Percentiles rank a stretch among this genome's conserved stretches.
Conservation (phyloP, 2,113 vertebrate species). For the Alexandromys fortis region DNA sequence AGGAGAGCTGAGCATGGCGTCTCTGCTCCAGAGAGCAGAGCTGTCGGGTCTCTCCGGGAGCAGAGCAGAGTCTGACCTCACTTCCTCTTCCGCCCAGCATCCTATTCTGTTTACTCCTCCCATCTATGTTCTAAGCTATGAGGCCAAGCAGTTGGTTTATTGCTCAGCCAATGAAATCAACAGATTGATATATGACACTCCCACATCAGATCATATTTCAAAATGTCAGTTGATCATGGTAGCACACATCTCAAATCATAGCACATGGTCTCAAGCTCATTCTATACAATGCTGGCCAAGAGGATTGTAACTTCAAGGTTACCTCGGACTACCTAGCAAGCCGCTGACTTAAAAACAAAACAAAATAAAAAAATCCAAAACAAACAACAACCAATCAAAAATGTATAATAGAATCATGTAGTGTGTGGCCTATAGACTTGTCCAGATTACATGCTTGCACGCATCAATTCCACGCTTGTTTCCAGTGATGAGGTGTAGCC, state of each 20-base stretch:
- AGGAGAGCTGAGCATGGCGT: no score
- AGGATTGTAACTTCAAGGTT: background rate
- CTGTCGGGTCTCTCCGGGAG: no score
- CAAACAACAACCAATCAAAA: background rate
- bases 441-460: background rate
- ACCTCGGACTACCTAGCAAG: background rate
- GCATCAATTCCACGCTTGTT: no score
- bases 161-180: no score
- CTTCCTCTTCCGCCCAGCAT: no score
- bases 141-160: no score
- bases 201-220: background rate
- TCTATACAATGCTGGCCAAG: background rate
- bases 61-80: no score
- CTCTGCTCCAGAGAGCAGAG: no score
- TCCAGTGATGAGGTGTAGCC: background rate
- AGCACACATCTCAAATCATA: background rate
- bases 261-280: background rate
- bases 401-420: background rate
- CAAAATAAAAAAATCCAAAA: background rate
- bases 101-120: no score
- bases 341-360: background rate
- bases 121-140: no score
- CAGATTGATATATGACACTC: no score
- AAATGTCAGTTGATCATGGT: background rate
- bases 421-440: background rate